Evolutionary conservation across 2,888 invertebrate species (phyloP).

Genomic region (Megamerina dolium): DNA sequence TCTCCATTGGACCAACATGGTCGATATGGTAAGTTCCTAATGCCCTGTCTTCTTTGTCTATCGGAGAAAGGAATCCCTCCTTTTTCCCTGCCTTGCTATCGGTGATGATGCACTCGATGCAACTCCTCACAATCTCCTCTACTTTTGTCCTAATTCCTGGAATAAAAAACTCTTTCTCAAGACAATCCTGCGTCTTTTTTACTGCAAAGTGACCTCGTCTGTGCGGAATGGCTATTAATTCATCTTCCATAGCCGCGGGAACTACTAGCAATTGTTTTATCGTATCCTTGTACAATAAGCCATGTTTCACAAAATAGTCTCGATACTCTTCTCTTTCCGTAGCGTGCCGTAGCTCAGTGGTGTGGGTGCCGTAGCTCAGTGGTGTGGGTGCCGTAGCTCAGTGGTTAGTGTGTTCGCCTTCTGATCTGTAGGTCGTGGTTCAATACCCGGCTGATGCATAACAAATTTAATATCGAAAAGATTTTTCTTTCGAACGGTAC

Average conservation of each 20-base stretch:
- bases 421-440: too few relatives aligned
- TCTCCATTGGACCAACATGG: too few relatives aligned
- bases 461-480: too few relatives aligned
- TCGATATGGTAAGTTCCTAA: constrained; percentile 32
- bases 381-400: too few relatives aligned
- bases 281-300: constrained; percentile 1
- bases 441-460: too few relatives aligned
- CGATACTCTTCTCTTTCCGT: constrained; percentile 22
- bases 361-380: too few relatives aligned
- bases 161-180: constrained; percentile 31
- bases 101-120: constrained; percentile 17
- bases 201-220: constrained; percentile 37
- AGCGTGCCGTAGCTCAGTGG: neutral
- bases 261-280: constrained; percentile 6
- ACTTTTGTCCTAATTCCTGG: constrained; percentile 9
- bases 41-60: constrained; percentile 12
- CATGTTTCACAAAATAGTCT: constrained; percentile 5
- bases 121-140: constrained; percentile 6
- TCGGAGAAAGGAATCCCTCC: constrained; percentile 9
- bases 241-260: constrained; percentile 23
- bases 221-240: constrained; percentile 37
- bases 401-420: too few relatives aligned
- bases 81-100: too few relatives aligned
- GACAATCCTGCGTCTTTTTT: constrained; percentile 26
- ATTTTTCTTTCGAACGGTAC: too few relatives aligned